A percentile compares a stretch with the other conserved stretches of the same genome.
These are phyloP conservation scores for Heliconius himera DNA, from an alignment of 1,140 invertebrate genomes.

Conservation along the genomic window DNA sequence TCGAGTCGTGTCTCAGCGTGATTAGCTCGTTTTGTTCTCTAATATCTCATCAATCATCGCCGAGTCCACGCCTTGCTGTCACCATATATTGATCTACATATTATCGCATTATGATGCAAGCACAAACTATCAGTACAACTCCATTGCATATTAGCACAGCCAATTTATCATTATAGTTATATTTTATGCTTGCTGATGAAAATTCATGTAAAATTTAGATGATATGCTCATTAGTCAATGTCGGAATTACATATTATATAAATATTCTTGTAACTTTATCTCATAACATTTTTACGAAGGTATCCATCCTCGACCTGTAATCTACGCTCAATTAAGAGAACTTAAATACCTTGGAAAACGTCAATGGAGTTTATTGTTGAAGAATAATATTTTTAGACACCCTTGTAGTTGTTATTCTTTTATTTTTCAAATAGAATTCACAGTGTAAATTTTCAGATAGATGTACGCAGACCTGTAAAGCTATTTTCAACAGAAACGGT, in stretches of 20 bases:
- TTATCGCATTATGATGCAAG: constrained; percentile 20
- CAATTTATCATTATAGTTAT: constrained; percentile 11
- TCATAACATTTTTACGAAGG: constrained; percentile 36
- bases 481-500: constrained; percentile 45
- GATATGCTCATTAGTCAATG: constrained; percentile 39
- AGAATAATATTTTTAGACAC: constrained; percentile 77
- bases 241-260: constrained; percentile 33
- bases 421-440: constrained; percentile 60
- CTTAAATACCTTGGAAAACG: constrained; percentile 39
- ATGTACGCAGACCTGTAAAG: constrained; percentile 52
- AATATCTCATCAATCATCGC: constrained; percentile 19
- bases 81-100: constrained; percentile 20
- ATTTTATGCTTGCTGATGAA: constrained; percentile 24
- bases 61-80: constrained; percentile 16
- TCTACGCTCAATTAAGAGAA: constrained; percentile 47
- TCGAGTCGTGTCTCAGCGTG: constrained; percentile 19
- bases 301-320: constrained; percentile 26
- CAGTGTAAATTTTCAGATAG: constrained; percentile 60
- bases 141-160: constrained; percentile 24
- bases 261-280: constrained; percentile 38
- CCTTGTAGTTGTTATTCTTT: constrained; percentile 69
- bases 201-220: constrained; percentile 22
- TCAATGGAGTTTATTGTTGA: constrained; percentile 57
- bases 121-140: constrained; percentile 33
- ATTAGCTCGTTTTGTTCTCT: constrained; percentile 25